Conservation (phyloP, 2,888 invertebrate genomes). For the Formica aserva region DNA sequence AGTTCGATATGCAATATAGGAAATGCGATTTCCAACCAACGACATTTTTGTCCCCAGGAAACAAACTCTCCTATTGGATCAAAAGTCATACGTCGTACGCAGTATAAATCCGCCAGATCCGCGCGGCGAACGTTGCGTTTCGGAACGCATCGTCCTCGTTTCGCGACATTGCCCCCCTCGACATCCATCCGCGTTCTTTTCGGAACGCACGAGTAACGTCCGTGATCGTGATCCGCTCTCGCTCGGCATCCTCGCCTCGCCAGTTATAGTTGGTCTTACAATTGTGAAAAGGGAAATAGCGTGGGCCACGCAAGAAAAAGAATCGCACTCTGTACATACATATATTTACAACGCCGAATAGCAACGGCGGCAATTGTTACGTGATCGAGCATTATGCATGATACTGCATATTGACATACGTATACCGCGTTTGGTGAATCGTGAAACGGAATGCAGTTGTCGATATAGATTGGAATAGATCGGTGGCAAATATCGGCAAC, state of each 20-base stretch:
- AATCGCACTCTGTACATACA: background rate
- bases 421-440: conserved; percentile 59
- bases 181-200: conserved; percentile 25
- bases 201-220: conserved; percentile 22
- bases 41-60: background rate
- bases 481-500: background rate
- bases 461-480: conserved; percentile 69
- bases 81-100: background rate
- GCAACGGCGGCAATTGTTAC: conserved; percentile 59
- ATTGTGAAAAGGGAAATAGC: conserved; percentile 2
- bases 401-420: conserved; percentile 77
- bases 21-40: background rate
- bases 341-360: background rate
- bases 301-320: background rate
- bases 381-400: conserved; percentile 77
- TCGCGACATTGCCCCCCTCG: background rate
- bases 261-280: background rate
- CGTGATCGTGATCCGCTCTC: conserved; percentile 20
- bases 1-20: background rate
- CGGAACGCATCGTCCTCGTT: background rate
- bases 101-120: background rate
- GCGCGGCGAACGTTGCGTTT: background rate
- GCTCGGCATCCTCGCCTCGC: background rate
- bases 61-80: background rate
- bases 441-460: conserved; percentile 79